Evolutionary conservation across 2,113 vertebrate genomes (phyloP).

Genomic region (Lonchura striata): DNA sequence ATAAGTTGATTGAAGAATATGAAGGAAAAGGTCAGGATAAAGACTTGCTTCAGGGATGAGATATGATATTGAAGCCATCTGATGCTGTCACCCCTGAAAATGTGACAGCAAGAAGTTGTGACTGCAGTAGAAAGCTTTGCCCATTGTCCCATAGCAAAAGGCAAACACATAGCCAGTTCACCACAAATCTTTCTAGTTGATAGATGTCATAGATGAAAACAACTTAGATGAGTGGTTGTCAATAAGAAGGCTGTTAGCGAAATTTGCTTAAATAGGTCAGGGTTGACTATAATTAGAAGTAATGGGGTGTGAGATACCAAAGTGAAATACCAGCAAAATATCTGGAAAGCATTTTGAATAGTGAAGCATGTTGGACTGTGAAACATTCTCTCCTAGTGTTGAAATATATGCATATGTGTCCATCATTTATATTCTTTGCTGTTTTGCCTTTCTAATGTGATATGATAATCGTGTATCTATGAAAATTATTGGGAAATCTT

Average conservation of each 20-base stretch:
- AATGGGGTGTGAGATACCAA: neutral
- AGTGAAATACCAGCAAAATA: neutral
- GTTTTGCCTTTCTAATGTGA: constrained; percentile 26
- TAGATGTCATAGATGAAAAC: neutral
- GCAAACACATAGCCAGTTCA: neutral
- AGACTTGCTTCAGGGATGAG: neutral
- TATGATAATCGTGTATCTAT: constrained; percentile 18
- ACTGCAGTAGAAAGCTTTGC: neutral
- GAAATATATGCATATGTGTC: constrained; percentile 34
- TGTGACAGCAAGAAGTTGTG: neutral
- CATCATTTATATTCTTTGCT: constrained; percentile 9
- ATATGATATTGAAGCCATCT: neutral
- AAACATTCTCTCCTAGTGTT: constrained; percentile 12
- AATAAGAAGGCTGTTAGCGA: neutral
- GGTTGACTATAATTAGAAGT: constrained; percentile 36
- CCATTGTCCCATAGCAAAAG: neutral
- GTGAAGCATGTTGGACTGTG: constrained; percentile 31
- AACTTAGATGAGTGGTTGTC: neutral
- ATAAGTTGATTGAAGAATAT: neutral
- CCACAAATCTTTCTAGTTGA: neutral
- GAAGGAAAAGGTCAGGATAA: neutral
- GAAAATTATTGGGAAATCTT: constrained; percentile 27
- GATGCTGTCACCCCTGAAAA: neutral
- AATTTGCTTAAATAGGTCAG: constrained; percentile 11
- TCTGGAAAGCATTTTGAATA: neutral